Conservation (phyloP, 1,140 invertebrate species). For the Sycophaga agraensis region DNA sequence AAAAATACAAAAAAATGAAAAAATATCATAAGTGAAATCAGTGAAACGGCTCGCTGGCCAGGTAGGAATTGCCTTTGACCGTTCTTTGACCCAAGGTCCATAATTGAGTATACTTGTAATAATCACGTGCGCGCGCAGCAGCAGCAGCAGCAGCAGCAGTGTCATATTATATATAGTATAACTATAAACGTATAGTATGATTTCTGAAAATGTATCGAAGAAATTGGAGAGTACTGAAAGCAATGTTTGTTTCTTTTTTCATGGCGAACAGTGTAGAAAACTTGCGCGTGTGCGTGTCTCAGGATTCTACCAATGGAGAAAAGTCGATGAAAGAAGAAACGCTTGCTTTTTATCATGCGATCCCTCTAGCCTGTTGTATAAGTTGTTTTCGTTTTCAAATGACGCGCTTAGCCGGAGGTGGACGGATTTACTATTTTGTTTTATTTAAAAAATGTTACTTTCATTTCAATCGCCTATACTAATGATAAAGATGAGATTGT, state of each 20-base stretch:
- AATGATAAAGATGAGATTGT: too few species aligned
- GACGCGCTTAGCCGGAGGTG: slow-evolving; percentile 4
- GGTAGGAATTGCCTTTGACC: slow-evolving; percentile 41
- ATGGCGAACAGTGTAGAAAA: slow-evolving; percentile 2
- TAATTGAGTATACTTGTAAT: slow-evolving; percentile 30
- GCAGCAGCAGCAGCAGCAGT: slow-evolving; percentile 34
- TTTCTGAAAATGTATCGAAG: slow-evolving; percentile 27
- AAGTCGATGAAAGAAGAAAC: not conserved
- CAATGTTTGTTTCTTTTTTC: slow-evolving; percentile 20
- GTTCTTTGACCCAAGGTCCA: slow-evolving; percentile 34
- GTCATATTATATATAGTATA: slow-evolving; percentile 43
- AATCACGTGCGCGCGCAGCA: slow-evolving; percentile 14
- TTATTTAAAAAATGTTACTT: too few species aligned
- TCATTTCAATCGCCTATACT: too few species aligned
- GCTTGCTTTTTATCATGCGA: slow-evolving; percentile 5
- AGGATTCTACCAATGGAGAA: slow-evolving; percentile 6
- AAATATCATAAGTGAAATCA: not conserved
- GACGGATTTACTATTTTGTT: too few species aligned
- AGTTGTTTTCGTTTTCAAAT: slow-evolving; percentile 11
- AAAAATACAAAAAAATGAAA: slow-evolving; percentile 25
- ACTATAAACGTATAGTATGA: slow-evolving; percentile 33
- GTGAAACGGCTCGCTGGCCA: slow-evolving; percentile 14
- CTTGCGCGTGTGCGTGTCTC: not conserved
- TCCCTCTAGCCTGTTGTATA: slow-evolving; percentile 2
- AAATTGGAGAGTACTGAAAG: slow-evolving; percentile 31